phyloP scores from a whole-genome alignment of 2,113 vertebrate genomes.

The Cichladusa arquata region DNA sequence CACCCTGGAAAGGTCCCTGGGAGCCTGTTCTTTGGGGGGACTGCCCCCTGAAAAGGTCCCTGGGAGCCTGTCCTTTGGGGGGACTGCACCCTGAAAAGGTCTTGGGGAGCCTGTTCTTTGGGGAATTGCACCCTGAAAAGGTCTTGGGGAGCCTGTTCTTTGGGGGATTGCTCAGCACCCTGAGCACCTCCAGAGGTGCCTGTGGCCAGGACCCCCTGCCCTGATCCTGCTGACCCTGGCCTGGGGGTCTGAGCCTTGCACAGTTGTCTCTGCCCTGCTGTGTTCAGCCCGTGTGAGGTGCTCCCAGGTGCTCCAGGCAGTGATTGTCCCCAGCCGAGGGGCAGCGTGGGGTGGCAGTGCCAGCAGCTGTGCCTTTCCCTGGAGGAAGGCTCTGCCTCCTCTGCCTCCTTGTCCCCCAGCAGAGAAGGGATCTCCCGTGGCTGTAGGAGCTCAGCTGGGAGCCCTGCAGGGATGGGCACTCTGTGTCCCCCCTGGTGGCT shows the following conservation, averaged over 20 bases:
- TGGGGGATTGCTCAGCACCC: background rate
- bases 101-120: background rate
- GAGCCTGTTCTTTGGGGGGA: too few species aligned
- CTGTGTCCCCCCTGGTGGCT: background rate
- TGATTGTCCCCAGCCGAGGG: rapidly evolving
- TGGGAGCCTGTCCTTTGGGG: too few species aligned
- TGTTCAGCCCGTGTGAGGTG: rapidly evolving
- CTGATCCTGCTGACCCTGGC: background rate
- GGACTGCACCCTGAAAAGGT: background rate
- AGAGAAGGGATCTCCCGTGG: background rate
- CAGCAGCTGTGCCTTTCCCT: background rate
- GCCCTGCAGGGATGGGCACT: background rate
- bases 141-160: too few species aligned
- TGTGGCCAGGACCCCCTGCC: background rate
- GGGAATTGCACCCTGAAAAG: background rate
- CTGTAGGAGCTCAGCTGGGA: background rate
- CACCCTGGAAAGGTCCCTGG: background rate
- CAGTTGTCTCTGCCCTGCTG: rapidly evolving
- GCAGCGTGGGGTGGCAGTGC: too few species aligned
- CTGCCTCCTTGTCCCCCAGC: rapidly evolving
- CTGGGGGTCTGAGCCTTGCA: background rate
- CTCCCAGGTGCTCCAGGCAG: rapidly evolving
- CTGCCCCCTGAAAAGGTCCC: too few species aligned
- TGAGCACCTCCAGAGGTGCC: background rate
- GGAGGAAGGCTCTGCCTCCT: background rate